Evolutionary conservation across 2,113 vertebrate genomes (phyloP).

Genomic region (Sakesphorus luctuosus): DNA sequence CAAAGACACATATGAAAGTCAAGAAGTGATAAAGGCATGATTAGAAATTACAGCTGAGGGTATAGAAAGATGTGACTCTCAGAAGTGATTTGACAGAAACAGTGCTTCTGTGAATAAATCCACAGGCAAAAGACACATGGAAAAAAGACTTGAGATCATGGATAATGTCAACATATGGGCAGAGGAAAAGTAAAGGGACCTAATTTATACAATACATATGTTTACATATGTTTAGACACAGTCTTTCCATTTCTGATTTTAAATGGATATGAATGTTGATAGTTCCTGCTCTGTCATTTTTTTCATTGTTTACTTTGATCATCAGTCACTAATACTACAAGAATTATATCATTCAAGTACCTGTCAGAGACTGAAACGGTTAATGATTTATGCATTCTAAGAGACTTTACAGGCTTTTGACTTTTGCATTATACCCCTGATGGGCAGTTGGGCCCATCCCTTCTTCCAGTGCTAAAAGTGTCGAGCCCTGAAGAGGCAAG

Average conservation of each 20-base stretch:
- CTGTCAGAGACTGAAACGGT: too few species aligned
- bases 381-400: too few species aligned
- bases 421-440: too few species aligned
- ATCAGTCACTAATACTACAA: neutral
- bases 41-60: neutral
- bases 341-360: constrained; percentile 1
- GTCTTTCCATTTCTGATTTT: neutral
- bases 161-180: neutral
- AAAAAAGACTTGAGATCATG: neutral
- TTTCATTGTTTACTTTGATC: neutral
- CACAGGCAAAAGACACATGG: neutral
- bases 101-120: neutral
- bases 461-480: too few species aligned
- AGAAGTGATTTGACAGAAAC: neutral
- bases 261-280: neutral
- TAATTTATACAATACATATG: neutral
- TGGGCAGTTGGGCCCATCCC: too few species aligned
- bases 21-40: neutral
- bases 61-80: neutral
- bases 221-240: neutral
- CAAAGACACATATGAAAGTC: neutral
- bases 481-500: too few species aligned
- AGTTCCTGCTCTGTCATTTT: neutral
- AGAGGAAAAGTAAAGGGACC: neutral
- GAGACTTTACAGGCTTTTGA: too few species aligned